Evolutionary conservation across 2,113 vertebrate genomes (phyloP).

Genomic region (Lepisosteus osseus): DNA sequence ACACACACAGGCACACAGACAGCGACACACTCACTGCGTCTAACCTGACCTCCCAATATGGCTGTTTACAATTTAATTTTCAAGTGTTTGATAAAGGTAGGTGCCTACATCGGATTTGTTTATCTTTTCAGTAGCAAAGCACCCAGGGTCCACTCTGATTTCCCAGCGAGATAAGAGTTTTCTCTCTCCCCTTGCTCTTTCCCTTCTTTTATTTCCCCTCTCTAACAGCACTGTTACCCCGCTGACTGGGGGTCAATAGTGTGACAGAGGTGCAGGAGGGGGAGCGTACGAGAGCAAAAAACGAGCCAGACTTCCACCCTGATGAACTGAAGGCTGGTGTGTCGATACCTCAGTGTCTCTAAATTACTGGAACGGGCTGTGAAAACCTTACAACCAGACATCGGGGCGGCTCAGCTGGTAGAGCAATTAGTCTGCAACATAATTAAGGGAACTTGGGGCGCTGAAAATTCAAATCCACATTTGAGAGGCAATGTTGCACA

Average conservation of each 20-base stretch:
- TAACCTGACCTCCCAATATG: slow-evolving; percentile 43
- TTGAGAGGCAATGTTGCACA: too few relatives aligned
- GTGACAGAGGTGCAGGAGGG: slow-evolving; percentile 45
- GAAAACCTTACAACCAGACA: slow-evolving; percentile 36
- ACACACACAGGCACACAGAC: slow-evolving; percentile 24
- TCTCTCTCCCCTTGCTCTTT: slow-evolving; percentile 17
- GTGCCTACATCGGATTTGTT: slow-evolving; percentile 43
- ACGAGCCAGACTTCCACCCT: slow-evolving; percentile 56
- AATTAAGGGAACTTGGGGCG: too few relatives aligned
- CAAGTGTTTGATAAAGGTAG: slow-evolving; percentile 37
- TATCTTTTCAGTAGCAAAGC: slow-evolving; percentile 49
- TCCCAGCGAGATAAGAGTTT: slow-evolving; percentile 61
- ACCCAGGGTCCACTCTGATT: slow-evolving; percentile 48
- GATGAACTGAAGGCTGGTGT: slow-evolving; percentile 64
- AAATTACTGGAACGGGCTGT: slow-evolving; percentile 59
- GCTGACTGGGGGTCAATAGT: slow-evolving; percentile 57
- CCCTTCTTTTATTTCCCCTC: slow-evolving; percentile 28
- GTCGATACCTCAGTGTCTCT: slow-evolving; percentile 56
- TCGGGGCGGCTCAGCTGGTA: slow-evolving; percentile 4
- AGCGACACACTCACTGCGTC: slow-evolving; percentile 19
- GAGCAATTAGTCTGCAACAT: background rate
- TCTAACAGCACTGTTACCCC: slow-evolving; percentile 49
- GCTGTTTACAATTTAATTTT: slow-evolving; percentile 47
- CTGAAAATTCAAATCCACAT: too few relatives aligned
- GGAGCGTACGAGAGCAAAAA: slow-evolving; percentile 66